Conservation (phyloP, 1,140 invertebrate species). For the Drosophila subpulchrella region DNA sequence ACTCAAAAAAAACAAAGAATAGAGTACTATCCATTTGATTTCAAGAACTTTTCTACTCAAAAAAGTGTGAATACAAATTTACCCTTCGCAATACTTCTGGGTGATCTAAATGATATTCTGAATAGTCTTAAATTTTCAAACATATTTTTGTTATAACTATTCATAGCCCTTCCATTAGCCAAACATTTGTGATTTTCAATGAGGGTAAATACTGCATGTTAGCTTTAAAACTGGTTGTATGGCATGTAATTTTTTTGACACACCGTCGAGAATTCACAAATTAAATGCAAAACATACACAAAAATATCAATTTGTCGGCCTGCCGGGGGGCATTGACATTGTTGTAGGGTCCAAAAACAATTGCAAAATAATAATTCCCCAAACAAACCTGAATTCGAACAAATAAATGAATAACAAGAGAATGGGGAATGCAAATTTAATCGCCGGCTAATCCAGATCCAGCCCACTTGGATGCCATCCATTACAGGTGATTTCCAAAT, state of each 20-base stretch:
- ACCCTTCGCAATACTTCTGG: no score
- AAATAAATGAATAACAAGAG: conserved; percentile 18
- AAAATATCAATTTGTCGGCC: conserved; percentile 40
- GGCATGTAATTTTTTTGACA: conserved; percentile 36
- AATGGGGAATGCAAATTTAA: conserved; percentile 24
- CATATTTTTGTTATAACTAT: no score
- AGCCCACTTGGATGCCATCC: conserved; percentile 11
- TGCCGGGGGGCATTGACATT: conserved; percentile 6
- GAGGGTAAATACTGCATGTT: not conserved
- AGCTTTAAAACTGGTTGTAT: not conserved
- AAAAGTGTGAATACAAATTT: no score
- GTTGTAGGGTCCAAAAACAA: conserved; percentile 6
- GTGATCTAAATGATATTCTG: no score
- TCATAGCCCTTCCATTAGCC: not conserved
- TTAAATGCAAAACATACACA: conserved; percentile 32
- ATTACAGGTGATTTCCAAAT: conserved; percentile 40
- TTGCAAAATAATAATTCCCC: conserved; percentile 36
- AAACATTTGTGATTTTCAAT: not conserved
- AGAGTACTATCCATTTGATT: no score
- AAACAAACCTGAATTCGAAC: conserved; percentile 5
- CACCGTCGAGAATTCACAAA: conserved; percentile 20
- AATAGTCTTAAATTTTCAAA: no score
- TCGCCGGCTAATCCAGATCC: conserved; percentile 15
- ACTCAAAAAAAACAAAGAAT: no score
- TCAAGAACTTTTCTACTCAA: no score